Percentiles rank a stretch among this genome's conserved stretches.
Evolutionary conservation across 2,797 vertebrate species (phyloP).

Genomic region (Sciurus vulgaris): DNA sequence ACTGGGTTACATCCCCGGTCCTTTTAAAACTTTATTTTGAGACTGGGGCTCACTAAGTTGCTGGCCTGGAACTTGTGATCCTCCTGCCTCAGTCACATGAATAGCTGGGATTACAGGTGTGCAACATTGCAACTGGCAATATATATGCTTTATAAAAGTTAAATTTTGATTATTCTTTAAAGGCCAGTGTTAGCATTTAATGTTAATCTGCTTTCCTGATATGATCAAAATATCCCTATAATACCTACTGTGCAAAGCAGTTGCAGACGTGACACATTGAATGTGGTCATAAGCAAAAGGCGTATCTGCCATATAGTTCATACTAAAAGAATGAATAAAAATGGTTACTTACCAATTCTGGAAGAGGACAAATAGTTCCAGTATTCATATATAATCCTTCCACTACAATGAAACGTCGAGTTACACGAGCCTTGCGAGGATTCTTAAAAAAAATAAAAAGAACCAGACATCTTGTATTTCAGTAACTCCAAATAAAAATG

Average conservation of each 20-base stretch:
- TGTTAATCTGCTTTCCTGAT: not conserved
- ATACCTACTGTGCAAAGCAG: not conserved
- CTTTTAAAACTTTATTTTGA: not conserved
- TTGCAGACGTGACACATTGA: not conserved
- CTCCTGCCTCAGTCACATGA: not conserved
- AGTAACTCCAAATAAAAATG: constrained; percentile 3
- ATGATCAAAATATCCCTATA: not conserved
- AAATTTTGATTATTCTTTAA: not conserved
- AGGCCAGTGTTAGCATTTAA: not conserved
- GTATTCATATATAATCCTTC: constrained; percentile 98
- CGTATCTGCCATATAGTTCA: not conserved
- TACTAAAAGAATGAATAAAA: not conserved
- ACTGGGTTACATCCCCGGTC: not conserved
- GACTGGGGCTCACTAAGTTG: too few relatives aligned
- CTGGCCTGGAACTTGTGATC: not conserved
- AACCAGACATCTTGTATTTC: not conserved
- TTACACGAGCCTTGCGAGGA: constrained; percentile 97
- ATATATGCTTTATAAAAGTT: not conserved
- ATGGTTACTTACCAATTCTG: constrained; percentile 92
- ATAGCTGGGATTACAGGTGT: not conserved
- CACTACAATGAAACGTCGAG: constrained; percentile 95
- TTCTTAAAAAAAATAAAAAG: constrained; percentile 89
- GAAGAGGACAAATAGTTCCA: constrained; percentile 95
- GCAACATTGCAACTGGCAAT: not conserved
- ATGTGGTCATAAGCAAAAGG: not conserved